Evolutionary conservation across 2,888 invertebrate species (phyloP), one percentile per base, ranked within the genome.

Genomic region (Ectemnius lituratus): DNA sequence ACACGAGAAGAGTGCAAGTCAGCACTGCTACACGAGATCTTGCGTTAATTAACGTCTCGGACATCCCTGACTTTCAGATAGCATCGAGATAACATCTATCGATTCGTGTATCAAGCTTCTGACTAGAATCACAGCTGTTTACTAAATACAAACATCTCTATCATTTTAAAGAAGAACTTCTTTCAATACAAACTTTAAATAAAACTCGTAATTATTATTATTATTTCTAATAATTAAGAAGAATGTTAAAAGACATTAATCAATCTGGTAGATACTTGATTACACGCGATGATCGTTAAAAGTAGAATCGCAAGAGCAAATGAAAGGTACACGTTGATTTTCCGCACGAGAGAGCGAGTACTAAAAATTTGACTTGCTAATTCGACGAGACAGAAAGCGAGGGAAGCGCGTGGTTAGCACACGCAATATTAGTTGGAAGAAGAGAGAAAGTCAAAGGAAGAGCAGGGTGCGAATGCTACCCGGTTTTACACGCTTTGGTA

Each of bases 341-440:
- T 78, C 78, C 80, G 76, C 72, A 76, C 63, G 59, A 61, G 28
- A 37, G 77, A 23, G 62, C 70, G 73, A 49, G 58, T 69, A 72
- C 76, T 65, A 64, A 81, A 81, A 79, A 84, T 84, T 75, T 83
- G 82, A 84, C 84, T 84, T 83, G 84, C 83, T 81, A 84, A 84
- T 84, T 23, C 58, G 71, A 68, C 73, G 62, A 62, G 59, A 37
- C 5, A 37, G 37, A 37, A 37, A 37, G 37, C 11, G 37, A 37
- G 37, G 8, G 37, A 6, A 1, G 37, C 5, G 37, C 2, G 8
- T 1, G 37, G 11, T 11, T 37, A 1, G 37, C 20, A 20, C 20
- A 20, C 20, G 20, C 20, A 20, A 2, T 20, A 1, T 11, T 37
- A 8, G 37, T 8, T 23, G 37, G 37, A 37, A 37, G 1, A 37